A percentile compares a stretch with the other conserved stretches of the same genome.
These are phyloP conservation scores for Imbricaverruca yamaguchii DNA, from an alignment of 2,888 invertebrate species.

Conservation along the genomic window DNA sequence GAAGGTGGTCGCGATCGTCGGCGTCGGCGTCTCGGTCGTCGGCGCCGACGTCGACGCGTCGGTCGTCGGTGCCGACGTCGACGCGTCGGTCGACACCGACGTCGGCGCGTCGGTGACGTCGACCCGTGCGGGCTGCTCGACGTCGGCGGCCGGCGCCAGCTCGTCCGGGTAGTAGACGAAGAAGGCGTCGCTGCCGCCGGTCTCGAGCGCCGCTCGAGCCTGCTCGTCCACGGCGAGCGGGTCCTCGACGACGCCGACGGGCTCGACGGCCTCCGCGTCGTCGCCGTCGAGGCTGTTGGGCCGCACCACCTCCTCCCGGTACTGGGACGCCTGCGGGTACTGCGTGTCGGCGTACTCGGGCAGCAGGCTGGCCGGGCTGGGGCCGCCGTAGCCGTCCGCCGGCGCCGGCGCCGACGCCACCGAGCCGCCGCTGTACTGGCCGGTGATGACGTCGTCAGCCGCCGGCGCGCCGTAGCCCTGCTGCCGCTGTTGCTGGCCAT, in stretches of 20 bases:
- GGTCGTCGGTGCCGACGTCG: neutral
- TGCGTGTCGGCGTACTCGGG: neutral
- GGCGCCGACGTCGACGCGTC: neutral
- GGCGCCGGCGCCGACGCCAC: neutral
- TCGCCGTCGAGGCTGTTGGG: neutral
- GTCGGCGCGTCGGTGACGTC: neutral
- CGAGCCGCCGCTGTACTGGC: neutral
- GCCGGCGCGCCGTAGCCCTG: neutral
- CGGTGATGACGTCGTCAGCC: neutral
- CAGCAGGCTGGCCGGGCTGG: neutral
- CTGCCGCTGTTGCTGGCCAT: neutral
- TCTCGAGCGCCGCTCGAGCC: neutral
- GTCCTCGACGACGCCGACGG: constrained; percentile 1
- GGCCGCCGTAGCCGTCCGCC: neutral
- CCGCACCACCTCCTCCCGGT: neutral
- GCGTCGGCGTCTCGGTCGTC: neutral
- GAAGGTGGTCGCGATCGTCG: neutral
- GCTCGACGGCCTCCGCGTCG: neutral
- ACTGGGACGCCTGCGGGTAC: neutral
- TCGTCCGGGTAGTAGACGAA: constrained; percentile 6
- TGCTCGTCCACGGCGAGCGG: neutral
- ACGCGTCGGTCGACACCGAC: too few species aligned
- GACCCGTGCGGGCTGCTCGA: neutral
- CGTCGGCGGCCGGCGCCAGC: neutral
- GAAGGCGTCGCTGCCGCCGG: constrained; percentile 1